A percentile compares a stretch with the other conserved stretches of the same genome.
Evolutionary conservation across 2,888 invertebrate genomes (phyloP).

Genomic region (Patella depressa): DNA sequence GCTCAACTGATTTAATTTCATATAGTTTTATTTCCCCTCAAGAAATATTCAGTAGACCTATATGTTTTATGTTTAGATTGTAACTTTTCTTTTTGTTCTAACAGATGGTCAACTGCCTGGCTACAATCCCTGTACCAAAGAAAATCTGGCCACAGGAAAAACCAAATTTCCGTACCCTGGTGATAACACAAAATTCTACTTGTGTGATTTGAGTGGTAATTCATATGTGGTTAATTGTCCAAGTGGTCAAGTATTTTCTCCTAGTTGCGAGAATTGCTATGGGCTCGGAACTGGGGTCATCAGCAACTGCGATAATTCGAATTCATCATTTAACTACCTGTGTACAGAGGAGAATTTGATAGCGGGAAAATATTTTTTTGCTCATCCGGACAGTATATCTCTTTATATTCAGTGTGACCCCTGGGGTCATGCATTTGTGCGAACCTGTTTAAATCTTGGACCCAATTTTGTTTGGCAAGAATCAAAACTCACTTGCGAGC

Average conservation of each 20-base stretch:
- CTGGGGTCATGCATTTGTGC: conserved; percentile 37
- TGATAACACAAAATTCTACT: conserved; percentile 41
- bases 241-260: conserved; percentile 29
- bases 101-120: neutral
- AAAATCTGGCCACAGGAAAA: conserved; percentile 35
- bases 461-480: conserved; percentile 25
- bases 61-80: neutral
- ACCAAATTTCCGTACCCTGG: conserved; percentile 47
- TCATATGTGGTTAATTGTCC: conserved; percentile 47
- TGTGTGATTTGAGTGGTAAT: conserved; percentile 47
- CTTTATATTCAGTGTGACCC: conserved; percentile 53
- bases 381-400: conserved; percentile 36
- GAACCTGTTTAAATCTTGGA: conserved; percentile 42
- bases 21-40: no score
- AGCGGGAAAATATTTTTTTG: conserved; percentile 34
- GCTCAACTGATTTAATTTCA: no score
- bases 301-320: neutral
- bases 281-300: neutral
- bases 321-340: conserved; percentile 24
- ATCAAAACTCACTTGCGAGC: neutral
- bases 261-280: conserved; percentile 13
- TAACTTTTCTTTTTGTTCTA: neutral
- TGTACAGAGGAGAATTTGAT: conserved; percentile 39
- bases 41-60: no score
- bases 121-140: conserved; percentile 43